phyloP scores from a whole-genome alignment of 2,797 vertebrate genomes.

The Anniella stebbinsi region DNA sequence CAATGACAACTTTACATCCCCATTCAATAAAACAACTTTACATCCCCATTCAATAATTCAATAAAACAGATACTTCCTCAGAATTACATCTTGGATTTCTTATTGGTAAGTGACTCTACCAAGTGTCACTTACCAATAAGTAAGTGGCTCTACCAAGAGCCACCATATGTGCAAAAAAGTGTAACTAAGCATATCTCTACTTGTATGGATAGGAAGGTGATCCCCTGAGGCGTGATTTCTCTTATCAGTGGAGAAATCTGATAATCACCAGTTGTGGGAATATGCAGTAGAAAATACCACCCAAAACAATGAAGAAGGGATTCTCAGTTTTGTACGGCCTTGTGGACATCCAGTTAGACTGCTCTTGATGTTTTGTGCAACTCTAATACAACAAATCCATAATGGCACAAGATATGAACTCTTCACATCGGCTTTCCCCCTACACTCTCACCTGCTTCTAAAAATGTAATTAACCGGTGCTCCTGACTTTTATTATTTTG shows the following conservation, averaged over 20 bases:
- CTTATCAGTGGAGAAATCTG: constrained; percentile 53
- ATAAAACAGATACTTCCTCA: no score
- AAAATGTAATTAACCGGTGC: constrained; percentile 64
- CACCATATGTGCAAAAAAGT: constrained; percentile 11
- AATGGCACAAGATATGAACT: constrained; percentile 42
- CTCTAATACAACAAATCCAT: constrained; percentile 26
- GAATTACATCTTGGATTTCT: constrained; percentile 29
- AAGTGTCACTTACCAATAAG: no score
- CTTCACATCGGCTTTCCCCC: constrained; percentile 42
- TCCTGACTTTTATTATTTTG: constrained; percentile 50
- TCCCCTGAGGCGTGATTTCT: constrained; percentile 52
- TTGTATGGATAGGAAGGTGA: constrained; percentile 29
- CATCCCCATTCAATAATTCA: background rate
- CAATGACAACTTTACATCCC: no score
- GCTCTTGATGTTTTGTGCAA: constrained; percentile 20
- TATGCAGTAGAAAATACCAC: constrained; percentile 27
- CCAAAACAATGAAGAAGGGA: constrained; percentile 24
- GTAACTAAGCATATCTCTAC: constrained; percentile 16
- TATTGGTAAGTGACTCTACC: background rate
- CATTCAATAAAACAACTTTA: no score
- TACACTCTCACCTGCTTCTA: constrained; percentile 47
- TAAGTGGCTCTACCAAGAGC: background rate
- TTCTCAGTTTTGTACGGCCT: constrained; percentile 32
- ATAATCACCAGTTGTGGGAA: constrained; percentile 35
- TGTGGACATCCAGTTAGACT: constrained; percentile 47